Conservation (phyloP, 2,113 vertebrate species). For the Pionites leucogaster region DNA sequence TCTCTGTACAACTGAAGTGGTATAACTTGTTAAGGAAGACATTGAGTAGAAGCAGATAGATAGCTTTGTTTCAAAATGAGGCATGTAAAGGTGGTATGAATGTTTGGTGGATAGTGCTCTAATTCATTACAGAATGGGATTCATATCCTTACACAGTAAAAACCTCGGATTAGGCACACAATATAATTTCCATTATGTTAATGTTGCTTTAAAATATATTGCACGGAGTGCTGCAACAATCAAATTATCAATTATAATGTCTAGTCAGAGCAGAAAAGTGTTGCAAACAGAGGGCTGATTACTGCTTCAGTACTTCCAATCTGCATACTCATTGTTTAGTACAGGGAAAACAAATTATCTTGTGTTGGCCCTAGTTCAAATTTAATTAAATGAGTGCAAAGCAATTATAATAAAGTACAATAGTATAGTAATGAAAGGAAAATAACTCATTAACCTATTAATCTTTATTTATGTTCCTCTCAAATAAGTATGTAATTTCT, state of each 20-base stretch:
- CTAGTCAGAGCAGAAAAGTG: slow-evolving; percentile 84
- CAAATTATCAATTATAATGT: slow-evolving; percentile 91
- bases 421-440: slow-evolving; percentile 95
- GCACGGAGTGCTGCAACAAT: slow-evolving; percentile 83
- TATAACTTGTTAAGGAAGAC: neutral
- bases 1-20: neutral
- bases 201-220: slow-evolving; percentile 89
- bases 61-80: neutral
- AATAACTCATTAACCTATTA: slow-evolving; percentile 98
- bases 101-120: neutral
- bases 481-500: slow-evolving; percentile 88
- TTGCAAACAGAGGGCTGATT: slow-evolving; percentile 87
- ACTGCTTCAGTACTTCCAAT: slow-evolving; percentile 89
- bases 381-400: slow-evolving; percentile 95
- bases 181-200: slow-evolving; percentile 88
- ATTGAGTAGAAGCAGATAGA: neutral
- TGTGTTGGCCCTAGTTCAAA: slow-evolving; percentile 92
- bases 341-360: slow-evolving; percentile 98
- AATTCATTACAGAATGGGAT: slow-evolving; percentile 40
- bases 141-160: slow-evolving; percentile 70
- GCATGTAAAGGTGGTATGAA: neutral
- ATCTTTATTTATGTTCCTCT: slow-evolving; percentile 92
- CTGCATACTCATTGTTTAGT: slow-evolving; percentile 93
- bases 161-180: slow-evolving; percentile 81
- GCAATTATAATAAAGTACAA: slow-evolving; percentile 96